A percentile compares a stretch with the other conserved stretches of the same genome.
Evolutionary conservation across 1,140 invertebrate species (phyloP).

Genomic region (Cyrtorhinus lividipennis): DNA sequence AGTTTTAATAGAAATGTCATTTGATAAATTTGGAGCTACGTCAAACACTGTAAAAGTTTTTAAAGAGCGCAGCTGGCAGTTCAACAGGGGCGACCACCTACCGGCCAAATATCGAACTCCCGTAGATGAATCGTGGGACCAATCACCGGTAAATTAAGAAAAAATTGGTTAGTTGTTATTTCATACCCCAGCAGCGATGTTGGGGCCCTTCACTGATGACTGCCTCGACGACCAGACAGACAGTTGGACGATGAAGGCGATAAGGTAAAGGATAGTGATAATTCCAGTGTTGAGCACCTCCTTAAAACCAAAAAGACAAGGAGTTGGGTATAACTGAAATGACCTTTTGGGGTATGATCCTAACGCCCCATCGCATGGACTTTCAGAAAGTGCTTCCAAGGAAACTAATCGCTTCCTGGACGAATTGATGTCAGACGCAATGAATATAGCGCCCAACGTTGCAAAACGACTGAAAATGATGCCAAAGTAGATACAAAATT

Average conservation of each 20-base stretch:
- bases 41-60: too few species aligned
- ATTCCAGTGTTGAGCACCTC: constrained; percentile 61
- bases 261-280: constrained; percentile 53
- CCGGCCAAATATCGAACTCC: too few species aligned
- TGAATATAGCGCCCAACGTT: neutral
- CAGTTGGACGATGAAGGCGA: constrained; percentile 64
- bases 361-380: neutral
- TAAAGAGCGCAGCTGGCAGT: too few species aligned
- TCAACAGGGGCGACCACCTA: too few species aligned
- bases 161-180: too few species aligned
- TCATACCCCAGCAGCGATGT: constrained; percentile 63
- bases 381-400: neutral
- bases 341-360: neutral
- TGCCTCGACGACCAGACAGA: constrained; percentile 37
- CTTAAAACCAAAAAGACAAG: constrained; percentile 32
- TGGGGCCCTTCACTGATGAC: constrained; percentile 34
- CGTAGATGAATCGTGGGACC: too few species aligned
- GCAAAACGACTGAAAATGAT: neutral
- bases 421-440: neutral
- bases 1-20: too few species aligned
- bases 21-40: too few species aligned
- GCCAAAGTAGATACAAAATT: neutral
- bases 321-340: neutral
- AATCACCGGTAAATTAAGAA: too few species aligned
- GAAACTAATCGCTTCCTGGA: constrained; percentile 6